These are phyloP conservation scores for Andrena chrysosceles DNA, from an alignment of 2,888 invertebrate genomes.

Conservation along the genomic window DNA sequence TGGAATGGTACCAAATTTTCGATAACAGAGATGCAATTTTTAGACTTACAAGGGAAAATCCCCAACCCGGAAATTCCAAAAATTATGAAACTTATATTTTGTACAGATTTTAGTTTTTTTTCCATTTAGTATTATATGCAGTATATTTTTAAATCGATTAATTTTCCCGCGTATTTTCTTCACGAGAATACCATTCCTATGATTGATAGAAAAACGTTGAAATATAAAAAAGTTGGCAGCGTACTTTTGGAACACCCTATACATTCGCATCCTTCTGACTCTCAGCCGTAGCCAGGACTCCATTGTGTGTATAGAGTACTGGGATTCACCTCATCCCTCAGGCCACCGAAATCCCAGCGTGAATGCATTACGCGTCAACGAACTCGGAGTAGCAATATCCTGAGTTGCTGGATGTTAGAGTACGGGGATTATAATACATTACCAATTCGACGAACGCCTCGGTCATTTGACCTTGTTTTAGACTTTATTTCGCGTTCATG, in stretches of 20 bases:
- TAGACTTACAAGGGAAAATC: no score
- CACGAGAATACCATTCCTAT: no score
- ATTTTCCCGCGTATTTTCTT: no score
- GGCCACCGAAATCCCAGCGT: constrained; percentile 80
- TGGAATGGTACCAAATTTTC: constrained; percentile 6
- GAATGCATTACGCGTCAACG: constrained; percentile 85
- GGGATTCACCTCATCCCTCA: constrained; percentile 66
- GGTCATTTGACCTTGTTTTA: constrained; percentile 79
- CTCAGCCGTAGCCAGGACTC: constrained; percentile 34
- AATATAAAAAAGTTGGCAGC: background rate
- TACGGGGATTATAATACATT: constrained; percentile 84
- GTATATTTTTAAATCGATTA: no score
- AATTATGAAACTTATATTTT: no score
- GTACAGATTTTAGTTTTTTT: no score
- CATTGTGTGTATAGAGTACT: constrained; percentile 58
- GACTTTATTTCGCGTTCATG: constrained; percentile 71
- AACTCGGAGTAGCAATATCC: constrained; percentile 84
- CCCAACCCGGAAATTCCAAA: no score
- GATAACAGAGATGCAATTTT: background rate
- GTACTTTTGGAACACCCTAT: constrained; percentile 27
- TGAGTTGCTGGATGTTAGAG: constrained; percentile 80
- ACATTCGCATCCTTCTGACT: constrained; percentile 50
- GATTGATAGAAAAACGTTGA: background rate
- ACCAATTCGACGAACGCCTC: constrained; percentile 82
- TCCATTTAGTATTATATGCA: no score